Evolutionary conservation across 2,113 vertebrate species (phyloP).

Genomic region (Platycercus adscitus): DNA sequence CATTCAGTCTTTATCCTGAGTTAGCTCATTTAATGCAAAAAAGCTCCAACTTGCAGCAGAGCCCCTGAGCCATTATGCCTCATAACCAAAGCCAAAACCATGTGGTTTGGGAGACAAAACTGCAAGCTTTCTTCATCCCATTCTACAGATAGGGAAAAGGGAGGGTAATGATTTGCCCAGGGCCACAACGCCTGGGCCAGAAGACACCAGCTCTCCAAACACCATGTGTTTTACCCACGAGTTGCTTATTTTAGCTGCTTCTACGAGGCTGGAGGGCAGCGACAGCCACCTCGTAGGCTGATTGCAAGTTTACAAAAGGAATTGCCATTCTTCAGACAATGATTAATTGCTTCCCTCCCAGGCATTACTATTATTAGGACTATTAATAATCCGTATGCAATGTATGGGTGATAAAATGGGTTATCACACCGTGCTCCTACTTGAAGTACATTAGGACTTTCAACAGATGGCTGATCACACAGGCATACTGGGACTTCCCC

Average conservation of each 20-base stretch:
- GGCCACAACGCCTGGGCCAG: background rate
- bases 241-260: accelerated
- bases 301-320: background rate
- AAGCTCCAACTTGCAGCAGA: background rate
- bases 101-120: accelerated
- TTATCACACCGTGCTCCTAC: background rate
- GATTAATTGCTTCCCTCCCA: background rate
- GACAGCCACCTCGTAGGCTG: background rate
- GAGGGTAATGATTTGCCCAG: background rate
- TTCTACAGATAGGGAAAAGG: background rate
- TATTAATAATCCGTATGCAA: background rate
- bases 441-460: background rate
- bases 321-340: background rate
- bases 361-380: background rate
- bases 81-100: background rate
- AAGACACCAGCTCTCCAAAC: background rate
- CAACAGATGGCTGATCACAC: background rate
- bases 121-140: background rate
- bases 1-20: background rate
- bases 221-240: background rate
- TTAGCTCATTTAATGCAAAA: background rate
- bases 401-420: background rate
- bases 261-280: background rate
- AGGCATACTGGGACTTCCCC: accelerated
- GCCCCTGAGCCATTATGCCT: background rate